Evolutionary conservation across 2,888 invertebrate species (phyloP).

Genomic region (Eristalis intricaria): DNA sequence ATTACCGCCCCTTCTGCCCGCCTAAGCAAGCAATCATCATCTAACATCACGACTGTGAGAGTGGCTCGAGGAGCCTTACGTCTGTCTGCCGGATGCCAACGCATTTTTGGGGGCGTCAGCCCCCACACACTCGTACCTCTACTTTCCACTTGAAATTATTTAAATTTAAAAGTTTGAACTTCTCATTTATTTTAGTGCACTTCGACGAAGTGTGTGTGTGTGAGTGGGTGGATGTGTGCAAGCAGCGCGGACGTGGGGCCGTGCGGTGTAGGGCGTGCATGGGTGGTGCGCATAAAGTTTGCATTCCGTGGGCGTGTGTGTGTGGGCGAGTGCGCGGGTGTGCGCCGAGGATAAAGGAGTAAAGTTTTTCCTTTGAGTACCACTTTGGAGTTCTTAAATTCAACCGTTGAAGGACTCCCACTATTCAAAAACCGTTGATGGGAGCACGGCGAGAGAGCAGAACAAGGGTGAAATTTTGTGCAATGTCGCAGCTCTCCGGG

Average conservation of each 20-base stretch:
- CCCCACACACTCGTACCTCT: slow-evolving; percentile 25
- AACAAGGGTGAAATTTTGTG: background rate
- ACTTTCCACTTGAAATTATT: slow-evolving; percentile 70
- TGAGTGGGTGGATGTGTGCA: slow-evolving; percentile 6
- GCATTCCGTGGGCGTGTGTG: background rate
- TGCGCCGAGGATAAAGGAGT: slow-evolving; percentile 40
- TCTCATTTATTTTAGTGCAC: slow-evolving; percentile 68
- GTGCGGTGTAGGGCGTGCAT: background rate
- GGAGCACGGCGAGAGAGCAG: background rate
- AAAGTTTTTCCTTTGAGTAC: slow-evolving; percentile 64
- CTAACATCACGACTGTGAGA: slow-evolving; percentile 45
- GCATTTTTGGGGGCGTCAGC: slow-evolving; percentile 54
- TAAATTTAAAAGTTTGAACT: slow-evolving; percentile 70
- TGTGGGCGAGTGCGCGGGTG: background rate
- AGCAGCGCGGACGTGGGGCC: background rate
- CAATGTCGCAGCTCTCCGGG: background rate
- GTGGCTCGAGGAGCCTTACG: slow-evolving; percentile 35
- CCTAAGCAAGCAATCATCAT: slow-evolving; percentile 63
- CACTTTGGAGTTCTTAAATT: slow-evolving; percentile 67
- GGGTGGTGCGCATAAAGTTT: slow-evolving; percentile 30
- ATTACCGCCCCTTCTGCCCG: slow-evolving; percentile 18
- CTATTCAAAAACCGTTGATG: slow-evolving; percentile 14
- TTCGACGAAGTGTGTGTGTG: slow-evolving; percentile 36
- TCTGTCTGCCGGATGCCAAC: slow-evolving; percentile 25
- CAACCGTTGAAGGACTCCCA: slow-evolving; percentile 42